A percentile compares a stretch with the other conserved stretches of the same genome.
phyloP scores from a whole-genome alignment of 2,888 invertebrate species.

The Amblyjoppa proteus region DNA sequence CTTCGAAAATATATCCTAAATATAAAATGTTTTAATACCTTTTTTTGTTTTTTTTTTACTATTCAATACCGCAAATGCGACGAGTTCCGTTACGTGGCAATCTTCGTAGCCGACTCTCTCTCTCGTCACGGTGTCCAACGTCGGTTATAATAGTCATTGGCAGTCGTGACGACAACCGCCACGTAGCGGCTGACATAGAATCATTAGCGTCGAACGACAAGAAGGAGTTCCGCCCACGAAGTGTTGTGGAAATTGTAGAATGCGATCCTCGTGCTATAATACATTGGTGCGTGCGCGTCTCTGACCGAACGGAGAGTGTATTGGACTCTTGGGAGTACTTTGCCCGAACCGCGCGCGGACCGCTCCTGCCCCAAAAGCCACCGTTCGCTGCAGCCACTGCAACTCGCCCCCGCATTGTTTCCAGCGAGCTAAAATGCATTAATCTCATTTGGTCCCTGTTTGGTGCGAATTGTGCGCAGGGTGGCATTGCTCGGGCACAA shows the following conservation, averaged over 20 bases:
- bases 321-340: constrained; percentile 76
- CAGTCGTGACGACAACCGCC: constrained; percentile 23
- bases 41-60: background rate
- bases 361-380: background rate
- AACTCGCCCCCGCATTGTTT: constrained; percentile 70
- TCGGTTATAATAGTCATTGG: constrained; percentile 19
- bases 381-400: constrained; percentile 32
- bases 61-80: background rate
- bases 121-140: background rate
- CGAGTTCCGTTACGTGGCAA: background rate
- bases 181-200: constrained; percentile 45
- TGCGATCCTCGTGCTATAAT: constrained; percentile 58
- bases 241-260: constrained; percentile 67
- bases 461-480: constrained; percentile 42
- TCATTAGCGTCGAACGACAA: constrained; percentile 73
- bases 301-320: constrained; percentile 49
- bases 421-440: constrained; percentile 72
- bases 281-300: constrained; percentile 4
- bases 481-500: constrained; percentile 58
- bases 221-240: constrained; percentile 64
- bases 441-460: constrained; percentile 73
- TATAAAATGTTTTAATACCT: background rate
- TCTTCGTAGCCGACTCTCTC: background rate
- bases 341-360: constrained; percentile 3
- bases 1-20: background rate